Percentiles rank a stretch among this genome's conserved stretches.
phyloP scores from a whole-genome alignment of 2,113 vertebrate genomes.

The Terrapene triunguis region DNA sequence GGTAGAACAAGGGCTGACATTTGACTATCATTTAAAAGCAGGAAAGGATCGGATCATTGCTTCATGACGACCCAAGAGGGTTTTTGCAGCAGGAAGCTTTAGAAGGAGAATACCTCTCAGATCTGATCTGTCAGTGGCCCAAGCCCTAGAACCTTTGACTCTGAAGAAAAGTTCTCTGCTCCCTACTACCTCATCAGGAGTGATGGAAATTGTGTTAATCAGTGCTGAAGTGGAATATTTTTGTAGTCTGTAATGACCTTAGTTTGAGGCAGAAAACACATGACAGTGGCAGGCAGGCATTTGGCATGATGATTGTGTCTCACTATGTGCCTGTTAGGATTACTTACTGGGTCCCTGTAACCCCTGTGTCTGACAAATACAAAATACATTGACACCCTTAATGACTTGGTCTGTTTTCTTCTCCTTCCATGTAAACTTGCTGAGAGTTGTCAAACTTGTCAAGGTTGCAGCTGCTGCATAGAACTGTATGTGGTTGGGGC shows the following conservation, averaged over 20 bases:
- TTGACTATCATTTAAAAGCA: background rate
- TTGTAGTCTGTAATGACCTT: background rate
- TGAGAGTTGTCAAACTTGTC: background rate
- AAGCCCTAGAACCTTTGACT: background rate
- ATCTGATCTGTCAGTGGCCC: background rate
- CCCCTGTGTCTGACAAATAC: slow-evolving; percentile 49
- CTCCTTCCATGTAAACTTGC: background rate
- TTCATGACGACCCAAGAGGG: background rate
- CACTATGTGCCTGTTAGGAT: background rate
- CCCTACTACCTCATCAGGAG: background rate
- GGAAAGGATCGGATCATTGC: slow-evolving; percentile 12
- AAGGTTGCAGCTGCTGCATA: background rate
- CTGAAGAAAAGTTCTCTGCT: background rate
- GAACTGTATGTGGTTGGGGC: background rate
- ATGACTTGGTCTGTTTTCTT: background rate
- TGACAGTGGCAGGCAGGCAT: background rate
- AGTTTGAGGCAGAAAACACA: background rate
- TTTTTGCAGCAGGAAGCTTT: background rate
- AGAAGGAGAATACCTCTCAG: background rate
- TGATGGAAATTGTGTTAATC: background rate
- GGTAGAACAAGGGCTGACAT: background rate
- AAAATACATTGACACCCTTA: slow-evolving; percentile 5
- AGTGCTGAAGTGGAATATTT: background rate
- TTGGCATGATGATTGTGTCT: background rate
- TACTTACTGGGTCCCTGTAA: slow-evolving; percentile 14